Base-by-base conservation (phyloP, 2,797 vertebrate species). In the Carduelis carduelis region DNA sequence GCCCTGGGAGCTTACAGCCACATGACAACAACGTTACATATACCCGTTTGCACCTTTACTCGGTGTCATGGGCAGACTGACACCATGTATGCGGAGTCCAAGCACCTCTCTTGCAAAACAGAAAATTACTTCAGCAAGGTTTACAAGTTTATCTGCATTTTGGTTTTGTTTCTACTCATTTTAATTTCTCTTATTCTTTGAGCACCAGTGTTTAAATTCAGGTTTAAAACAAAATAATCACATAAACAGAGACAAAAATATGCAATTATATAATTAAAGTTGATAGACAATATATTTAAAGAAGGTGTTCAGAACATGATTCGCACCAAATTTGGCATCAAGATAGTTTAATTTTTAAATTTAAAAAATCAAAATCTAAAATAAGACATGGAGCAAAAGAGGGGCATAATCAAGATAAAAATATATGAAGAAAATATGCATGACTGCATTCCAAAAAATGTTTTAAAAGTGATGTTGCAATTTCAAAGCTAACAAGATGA, bases 1-100 rank as follows among this genome's bases (percentile, higher is more conserved):
- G 49, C 35, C 27, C 14, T 6, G 4, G 57, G 12, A 56, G 21
- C 16, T 52, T 18, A 34, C 19, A 66, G 12, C 20, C 24, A 47
- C 9, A 7, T 1, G 4, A 21, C 11, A 63, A 20, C 3, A 0
- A 0, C 1, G 0, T 9, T 26, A 10, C 7, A 57, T 26, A 37
- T 32, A 47, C 10, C 30, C 11, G 14, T 13, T 14, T 3, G 19
- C 66, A 61, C 9, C 57, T 52, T 26, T 65, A 14, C 28, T 49
- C 0, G 0, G 5, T 55, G 26, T 14, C 20, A 8, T 16, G 23
- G 37, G 34, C 43, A 70, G 47, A 37, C 30, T 37, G 47, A 56
- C 16, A 46, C 21, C 24, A 8, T 9, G 9, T 15, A 7, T 4
- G 6, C 12, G 6, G 9, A 61, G 37, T 14, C 16, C 61, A 56